Conservation (phyloP, 2,797 vertebrate genomes). For the Onychomys leucogaster region DNA sequence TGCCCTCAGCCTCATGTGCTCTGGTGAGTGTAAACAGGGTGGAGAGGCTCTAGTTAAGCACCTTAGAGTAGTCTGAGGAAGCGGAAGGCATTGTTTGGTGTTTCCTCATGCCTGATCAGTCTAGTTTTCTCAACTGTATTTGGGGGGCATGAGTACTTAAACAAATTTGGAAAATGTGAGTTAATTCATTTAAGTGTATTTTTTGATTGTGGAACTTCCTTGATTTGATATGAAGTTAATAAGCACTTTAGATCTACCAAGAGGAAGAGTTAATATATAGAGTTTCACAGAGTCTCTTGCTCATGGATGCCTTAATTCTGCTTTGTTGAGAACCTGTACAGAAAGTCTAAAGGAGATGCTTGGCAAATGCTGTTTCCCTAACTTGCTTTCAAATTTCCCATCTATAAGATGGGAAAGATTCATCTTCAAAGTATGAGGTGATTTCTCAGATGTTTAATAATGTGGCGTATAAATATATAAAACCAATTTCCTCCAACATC, state of each 20-base stretch:
- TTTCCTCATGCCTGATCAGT: background rate
- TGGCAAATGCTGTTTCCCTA: constrained; percentile 16
- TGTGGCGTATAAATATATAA: background rate
- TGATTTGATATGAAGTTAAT: constrained; percentile 40
- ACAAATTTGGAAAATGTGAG: constrained; percentile 43
- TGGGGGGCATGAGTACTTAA: constrained; percentile 39
- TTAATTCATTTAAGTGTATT: background rate
- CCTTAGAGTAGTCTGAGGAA: constrained; percentile 12
- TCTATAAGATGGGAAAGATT: constrained; percentile 23
- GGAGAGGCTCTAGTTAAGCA: background rate
- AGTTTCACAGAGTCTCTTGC: constrained; percentile 6
- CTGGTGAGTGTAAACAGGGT: constrained; percentile 24
- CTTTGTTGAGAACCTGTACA: background rate
- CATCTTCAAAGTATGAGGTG: constrained; percentile 38
- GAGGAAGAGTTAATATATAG: background rate
- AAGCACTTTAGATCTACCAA: constrained; percentile 18
- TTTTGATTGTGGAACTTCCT: background rate
- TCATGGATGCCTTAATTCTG: background rate
- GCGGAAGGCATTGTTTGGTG: background rate
- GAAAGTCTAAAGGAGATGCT: constrained; percentile 9
- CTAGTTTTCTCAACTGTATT: constrained; percentile 30
- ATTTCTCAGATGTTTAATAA: constrained; percentile 12
- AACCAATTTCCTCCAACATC: background rate
- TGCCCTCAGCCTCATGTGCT: background rate
- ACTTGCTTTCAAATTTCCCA: constrained; percentile 57